These are phyloP conservation scores for Leucoma salicis DNA, from an alignment of 2,888 invertebrate genomes.

Conservation along the genomic window DNA sequence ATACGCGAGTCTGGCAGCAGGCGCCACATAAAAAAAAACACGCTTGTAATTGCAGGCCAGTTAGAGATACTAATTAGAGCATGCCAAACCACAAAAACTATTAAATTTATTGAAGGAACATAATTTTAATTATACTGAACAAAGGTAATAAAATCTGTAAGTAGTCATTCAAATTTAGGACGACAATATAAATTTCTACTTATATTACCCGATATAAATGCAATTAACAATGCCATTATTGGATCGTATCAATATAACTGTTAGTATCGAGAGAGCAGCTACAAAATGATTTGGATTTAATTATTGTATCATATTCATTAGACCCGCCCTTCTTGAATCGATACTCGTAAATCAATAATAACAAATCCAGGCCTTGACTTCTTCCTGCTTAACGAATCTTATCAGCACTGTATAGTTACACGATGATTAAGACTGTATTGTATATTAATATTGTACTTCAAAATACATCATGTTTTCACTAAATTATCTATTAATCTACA, in stretches of 20 bases:
- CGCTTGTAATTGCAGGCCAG: conserved; percentile 49
- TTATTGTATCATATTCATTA: conserved; percentile 65
- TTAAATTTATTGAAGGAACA: conserved; percentile 41
- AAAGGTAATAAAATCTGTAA: conserved; percentile 42
- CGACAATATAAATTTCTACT: conserved; percentile 44
- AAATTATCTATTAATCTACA: no score
- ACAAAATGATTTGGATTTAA: conserved; percentile 70
- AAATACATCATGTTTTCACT: no score
- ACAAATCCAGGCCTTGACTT: conserved; percentile 58
- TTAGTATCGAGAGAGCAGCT: conserved; percentile 51
- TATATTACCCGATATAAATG: conserved; percentile 50
- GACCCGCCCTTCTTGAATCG: conserved; percentile 63
- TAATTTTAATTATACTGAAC: conserved; percentile 47
- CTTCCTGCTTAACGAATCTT: conserved; percentile 71
- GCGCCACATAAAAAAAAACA: conserved; percentile 61
- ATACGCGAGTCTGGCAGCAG: conserved; percentile 52
- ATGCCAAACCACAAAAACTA: conserved; percentile 39
- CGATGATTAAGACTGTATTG: conserved; percentile 73
- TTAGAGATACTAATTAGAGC: conserved; percentile 54
- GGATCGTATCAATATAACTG: conserved; percentile 61
- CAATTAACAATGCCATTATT: conserved; percentile 60
- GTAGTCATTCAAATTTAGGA: conserved; percentile 47
- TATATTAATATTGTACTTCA: no score
- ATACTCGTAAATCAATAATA: conserved; percentile 69
- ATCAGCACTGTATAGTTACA: conserved; percentile 71